Evolutionary conservation across 1,140 invertebrate genomes (phyloP).

Genomic region (Drosophila guanche): DNA sequence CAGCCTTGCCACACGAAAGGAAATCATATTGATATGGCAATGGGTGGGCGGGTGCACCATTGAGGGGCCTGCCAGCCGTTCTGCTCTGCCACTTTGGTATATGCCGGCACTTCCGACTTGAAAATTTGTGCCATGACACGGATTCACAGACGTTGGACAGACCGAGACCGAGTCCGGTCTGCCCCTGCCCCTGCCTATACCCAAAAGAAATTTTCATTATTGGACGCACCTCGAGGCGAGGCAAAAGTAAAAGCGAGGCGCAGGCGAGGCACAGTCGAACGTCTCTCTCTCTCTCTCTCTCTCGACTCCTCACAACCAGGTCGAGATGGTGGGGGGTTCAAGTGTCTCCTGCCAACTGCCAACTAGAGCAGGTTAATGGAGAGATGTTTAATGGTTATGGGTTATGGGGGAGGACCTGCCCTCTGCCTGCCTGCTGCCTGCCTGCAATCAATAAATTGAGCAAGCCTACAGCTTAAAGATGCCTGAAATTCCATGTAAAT

Average conservation of each 20-base stretch:
- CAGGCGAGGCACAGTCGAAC: too few relatives aligned
- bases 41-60: slow-evolving; percentile 12
- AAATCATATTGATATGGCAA: slow-evolving; percentile 56
- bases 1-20: slow-evolving; percentile 52
- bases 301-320: not conserved
- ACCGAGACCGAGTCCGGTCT: slow-evolving; percentile 5
- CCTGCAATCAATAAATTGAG: slow-evolving; percentile 40
- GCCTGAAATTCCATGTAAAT: not conserved
- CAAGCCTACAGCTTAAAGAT: slow-evolving; percentile 16
- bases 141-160: slow-evolving; percentile 32
- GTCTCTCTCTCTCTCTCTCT: not conserved
- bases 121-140: slow-evolving; percentile 60
- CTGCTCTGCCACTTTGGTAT: slow-evolving; percentile 42
- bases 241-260: slow-evolving; percentile 14
- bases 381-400: slow-evolving; percentile 12
- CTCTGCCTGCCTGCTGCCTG: not conserved
- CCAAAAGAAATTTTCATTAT: slow-evolving; percentile 26
- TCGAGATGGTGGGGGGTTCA: slow-evolving; percentile 28
- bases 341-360: slow-evolving; percentile 34
- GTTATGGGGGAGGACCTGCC: slow-evolving; percentile 1
- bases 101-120: slow-evolving; percentile 53
- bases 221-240: slow-evolving; percentile 52
- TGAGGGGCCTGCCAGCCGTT: too few relatives aligned
- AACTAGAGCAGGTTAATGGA: slow-evolving; percentile 60
- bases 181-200: too few relatives aligned